Percentiles rank a stretch among this genome's conserved stretches.
Evolutionary conservation across 2,888 invertebrate species (phyloP).

Genomic region (Thera britannica): DNA sequence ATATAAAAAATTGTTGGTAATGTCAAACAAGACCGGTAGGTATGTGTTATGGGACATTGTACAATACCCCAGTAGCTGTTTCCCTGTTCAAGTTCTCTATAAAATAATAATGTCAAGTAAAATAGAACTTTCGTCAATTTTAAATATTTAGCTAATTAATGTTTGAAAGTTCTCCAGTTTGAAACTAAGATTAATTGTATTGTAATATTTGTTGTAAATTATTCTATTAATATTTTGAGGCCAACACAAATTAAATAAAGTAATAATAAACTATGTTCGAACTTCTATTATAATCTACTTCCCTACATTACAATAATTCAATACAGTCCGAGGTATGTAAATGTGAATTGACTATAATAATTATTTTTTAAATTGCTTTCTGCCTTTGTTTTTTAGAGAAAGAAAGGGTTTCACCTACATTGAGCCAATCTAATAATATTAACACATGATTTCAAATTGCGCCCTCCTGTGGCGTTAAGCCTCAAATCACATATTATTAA

Average conservation of each 20-base stretch:
- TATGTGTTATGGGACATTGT: not conserved
- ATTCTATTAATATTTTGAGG: constrained; percentile 79
- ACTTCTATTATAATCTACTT: constrained; percentile 34
- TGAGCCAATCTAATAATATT: no score
- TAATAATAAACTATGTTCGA: constrained; percentile 57
- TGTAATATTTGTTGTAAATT: constrained; percentile 81
- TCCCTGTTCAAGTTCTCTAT: constrained; percentile 21
- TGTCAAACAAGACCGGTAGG: not conserved
- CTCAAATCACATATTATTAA: no score
- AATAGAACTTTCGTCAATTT: constrained; percentile 76
- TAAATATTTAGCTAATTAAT: constrained; percentile 76
- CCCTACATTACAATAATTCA: not conserved
- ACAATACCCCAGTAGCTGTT: constrained; percentile 19
- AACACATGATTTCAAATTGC: no score
- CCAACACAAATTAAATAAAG: constrained; percentile 74
- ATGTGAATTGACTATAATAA: no score
- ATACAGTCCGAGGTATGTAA: no score
- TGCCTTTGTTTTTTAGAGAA: no score
- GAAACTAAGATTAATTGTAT: constrained; percentile 66
- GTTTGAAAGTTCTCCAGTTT: constrained; percentile 71
- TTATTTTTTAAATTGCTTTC: no score
- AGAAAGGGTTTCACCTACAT: no score
- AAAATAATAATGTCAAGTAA: constrained; percentile 25
- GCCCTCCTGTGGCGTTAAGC: no score
- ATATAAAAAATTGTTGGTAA: not conserved